Conservation (phyloP, 2,797 vertebrate genomes). For the Falco columbarius region DNA sequence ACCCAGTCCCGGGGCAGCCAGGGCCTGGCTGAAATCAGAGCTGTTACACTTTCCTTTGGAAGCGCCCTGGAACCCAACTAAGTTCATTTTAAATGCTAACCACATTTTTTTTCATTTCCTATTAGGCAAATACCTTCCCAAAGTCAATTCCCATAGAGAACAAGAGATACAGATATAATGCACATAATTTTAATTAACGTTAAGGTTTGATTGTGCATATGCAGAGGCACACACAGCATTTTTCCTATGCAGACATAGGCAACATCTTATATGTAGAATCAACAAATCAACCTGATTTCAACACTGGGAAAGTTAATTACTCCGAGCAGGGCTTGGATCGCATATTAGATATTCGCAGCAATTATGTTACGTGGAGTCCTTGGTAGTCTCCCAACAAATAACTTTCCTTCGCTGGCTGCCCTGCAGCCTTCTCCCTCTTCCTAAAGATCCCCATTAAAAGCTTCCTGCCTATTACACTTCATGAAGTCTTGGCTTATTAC, state of each 20-base stretch:
- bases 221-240: neutral
- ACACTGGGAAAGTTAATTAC: slow-evolving; percentile 18
- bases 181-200: slow-evolving; percentile 29
- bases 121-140: neutral
- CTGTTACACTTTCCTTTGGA: fast-evolving
- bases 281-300: slow-evolving; percentile 53
- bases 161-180: neutral
- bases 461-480: neutral
- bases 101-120: neutral
- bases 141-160: neutral
- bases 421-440: neutral
- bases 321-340: neutral
- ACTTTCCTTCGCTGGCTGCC: neutral
- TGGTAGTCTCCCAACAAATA: neutral
- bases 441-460: neutral
- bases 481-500: neutral
- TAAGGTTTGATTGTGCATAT: neutral
- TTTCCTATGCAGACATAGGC: neutral
- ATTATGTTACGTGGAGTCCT: neutral
- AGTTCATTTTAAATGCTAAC: neutral
- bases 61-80: neutral
- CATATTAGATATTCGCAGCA: neutral
- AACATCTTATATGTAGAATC: slow-evolving; percentile 10
- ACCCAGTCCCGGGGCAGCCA: fast-evolving
- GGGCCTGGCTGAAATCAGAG: neutral